These are phyloP conservation scores for Crematogaster levior DNA, from an alignment of 2,888 invertebrate genomes.

Conservation along the genomic window DNA sequence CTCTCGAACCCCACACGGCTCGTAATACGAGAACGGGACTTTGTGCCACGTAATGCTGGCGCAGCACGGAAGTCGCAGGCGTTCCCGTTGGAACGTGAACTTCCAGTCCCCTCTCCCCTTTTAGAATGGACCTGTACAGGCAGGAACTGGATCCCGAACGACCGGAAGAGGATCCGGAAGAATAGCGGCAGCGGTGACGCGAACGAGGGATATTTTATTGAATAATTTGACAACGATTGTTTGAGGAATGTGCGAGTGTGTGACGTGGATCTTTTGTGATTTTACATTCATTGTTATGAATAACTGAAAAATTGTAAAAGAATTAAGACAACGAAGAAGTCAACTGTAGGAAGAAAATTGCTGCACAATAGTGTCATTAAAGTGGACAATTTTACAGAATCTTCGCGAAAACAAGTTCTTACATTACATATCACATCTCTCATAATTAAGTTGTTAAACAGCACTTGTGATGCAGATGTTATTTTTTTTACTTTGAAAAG, in stretches of 20 bases:
- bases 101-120: conserved; percentile 40
- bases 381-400: background rate
- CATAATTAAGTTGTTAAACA: background rate
- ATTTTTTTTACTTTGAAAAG: background rate
- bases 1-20: conserved; percentile 52
- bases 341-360: conserved; percentile 4
- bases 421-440: background rate
- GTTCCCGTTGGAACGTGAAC: conserved; percentile 64
- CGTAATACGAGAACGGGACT: conserved; percentile 73
- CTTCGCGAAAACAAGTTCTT: background rate
- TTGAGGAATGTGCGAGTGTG: background rate
- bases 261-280: conserved; percentile 5
- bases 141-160: conserved; percentile 38
- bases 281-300: conserved; percentile 13
- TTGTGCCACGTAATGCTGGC: conserved; percentile 71
- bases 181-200: background rate
- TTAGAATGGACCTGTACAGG: conserved; percentile 18
- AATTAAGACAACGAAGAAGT: background rate
- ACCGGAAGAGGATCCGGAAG: conserved; percentile 34
- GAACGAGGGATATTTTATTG: conserved; percentile 17
- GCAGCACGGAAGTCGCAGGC: conserved; percentile 68
- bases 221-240: conserved; percentile 36
- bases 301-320: background rate
- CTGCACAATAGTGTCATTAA: conserved; percentile 18
- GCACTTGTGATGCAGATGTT: background rate